These are phyloP conservation scores for Caenorhabditis becei DNA, from an alignment of 2,888 invertebrate species.

Conservation along the genomic window DNA sequence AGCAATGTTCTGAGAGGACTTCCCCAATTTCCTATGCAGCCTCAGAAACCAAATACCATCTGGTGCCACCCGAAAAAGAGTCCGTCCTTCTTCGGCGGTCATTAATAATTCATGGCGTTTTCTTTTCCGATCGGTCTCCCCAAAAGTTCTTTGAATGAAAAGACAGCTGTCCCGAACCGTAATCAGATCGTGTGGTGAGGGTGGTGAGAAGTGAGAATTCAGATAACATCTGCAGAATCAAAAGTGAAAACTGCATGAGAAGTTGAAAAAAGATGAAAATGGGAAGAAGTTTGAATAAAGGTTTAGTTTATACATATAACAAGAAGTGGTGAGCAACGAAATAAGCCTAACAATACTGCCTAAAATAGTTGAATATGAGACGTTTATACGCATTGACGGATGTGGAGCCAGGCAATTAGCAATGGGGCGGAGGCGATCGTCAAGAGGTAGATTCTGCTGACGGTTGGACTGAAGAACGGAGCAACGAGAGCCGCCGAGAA, in stretches of 20 bases:
- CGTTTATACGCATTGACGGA: constrained; percentile 68
- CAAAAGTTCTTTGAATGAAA: constrained; percentile 2
- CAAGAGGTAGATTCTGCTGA: constrained; percentile 63
- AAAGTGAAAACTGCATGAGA: neutral
- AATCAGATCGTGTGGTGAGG: neutral
- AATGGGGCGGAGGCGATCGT: constrained; percentile 72
- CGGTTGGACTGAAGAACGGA: constrained; percentile 68
- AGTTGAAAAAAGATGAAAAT: neutral
- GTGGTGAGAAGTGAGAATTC: constrained; percentile 2
- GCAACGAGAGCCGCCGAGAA: constrained; percentile 70
- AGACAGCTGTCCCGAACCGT: neutral
- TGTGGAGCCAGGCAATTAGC: constrained; percentile 71
- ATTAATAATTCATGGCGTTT: constrained; percentile 45
- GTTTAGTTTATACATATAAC: constrained; percentile 20
- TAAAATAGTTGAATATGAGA: neutral
- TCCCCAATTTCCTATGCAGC: constrained; percentile 12
- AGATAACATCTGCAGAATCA: constrained; percentile 6
- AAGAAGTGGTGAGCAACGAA: constrained; percentile 16
- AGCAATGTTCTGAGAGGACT: neutral
- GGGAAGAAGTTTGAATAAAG: neutral
- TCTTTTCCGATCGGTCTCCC: neutral
- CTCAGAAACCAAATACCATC: constrained; percentile 43
- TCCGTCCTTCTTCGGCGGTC: constrained; percentile 8
- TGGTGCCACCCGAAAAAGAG: constrained; percentile 30
- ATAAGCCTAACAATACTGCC: neutral